These are phyloP conservation scores for Microtus pennsylvanicus DNA, from an alignment of 2,113 vertebrate species.

Conservation along the genomic window DNA sequence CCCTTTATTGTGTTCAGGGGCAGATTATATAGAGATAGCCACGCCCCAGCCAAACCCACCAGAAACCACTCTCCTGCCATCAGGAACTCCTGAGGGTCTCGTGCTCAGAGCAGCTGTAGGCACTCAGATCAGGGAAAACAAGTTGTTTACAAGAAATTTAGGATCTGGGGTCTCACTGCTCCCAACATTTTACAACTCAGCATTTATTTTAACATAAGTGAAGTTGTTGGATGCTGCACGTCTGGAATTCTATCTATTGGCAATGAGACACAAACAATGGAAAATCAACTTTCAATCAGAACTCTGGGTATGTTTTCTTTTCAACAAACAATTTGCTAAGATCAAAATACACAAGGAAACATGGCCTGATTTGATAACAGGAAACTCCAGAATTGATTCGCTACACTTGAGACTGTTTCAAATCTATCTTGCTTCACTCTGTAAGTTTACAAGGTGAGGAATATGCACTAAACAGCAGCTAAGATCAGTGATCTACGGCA, in stretches of 20 bases:
- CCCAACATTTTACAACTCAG: constrained; percentile 52
- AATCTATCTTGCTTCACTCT: constrained; percentile 51
- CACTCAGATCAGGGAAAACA: too few species aligned
- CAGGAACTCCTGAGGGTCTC: too few species aligned
- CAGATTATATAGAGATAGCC: too few species aligned
- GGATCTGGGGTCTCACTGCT: too few species aligned
- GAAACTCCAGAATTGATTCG: neutral
- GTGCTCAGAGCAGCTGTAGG: too few species aligned
- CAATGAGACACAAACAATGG: constrained; percentile 28
- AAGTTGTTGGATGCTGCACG: constrained; percentile 11
- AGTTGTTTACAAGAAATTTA: too few species aligned
- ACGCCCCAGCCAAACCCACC: too few species aligned
- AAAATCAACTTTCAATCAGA: constrained; percentile 61
- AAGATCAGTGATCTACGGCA: neutral
- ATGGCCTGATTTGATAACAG: constrained; percentile 29
- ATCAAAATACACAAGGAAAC: constrained; percentile 39
- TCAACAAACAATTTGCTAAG: constrained; percentile 29
- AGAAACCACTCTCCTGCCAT: too few species aligned
- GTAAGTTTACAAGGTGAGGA: constrained; percentile 64
- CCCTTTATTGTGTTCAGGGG: too few species aligned
- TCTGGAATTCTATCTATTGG: constrained; percentile 54
- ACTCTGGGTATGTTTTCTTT: constrained; percentile 60
- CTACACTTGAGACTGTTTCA: constrained; percentile 20
- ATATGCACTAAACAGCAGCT: constrained; percentile 13
- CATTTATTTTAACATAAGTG: constrained; percentile 34